Percentiles rank a stretch among this genome's conserved stretches.
These are phyloP conservation scores for Psophia crepitans DNA, from an alignment of 2,113 vertebrate species.

Conservation along the genomic window DNA sequence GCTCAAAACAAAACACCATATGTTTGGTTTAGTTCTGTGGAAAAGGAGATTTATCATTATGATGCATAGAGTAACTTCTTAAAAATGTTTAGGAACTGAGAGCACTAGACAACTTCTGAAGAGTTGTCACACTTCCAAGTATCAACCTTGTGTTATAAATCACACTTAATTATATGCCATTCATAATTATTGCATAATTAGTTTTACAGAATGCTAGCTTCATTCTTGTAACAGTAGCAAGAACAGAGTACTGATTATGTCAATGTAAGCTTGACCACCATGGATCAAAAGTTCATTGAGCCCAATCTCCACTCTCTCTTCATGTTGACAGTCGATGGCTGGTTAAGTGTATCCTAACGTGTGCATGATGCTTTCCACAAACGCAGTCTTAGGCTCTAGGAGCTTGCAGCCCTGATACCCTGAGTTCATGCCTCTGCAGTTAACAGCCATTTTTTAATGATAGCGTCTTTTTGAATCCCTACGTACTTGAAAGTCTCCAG, in stretches of 20 bases:
- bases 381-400: background rate
- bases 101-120: background rate
- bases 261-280: background rate
- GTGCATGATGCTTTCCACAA: background rate
- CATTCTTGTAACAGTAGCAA: background rate
- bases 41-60: background rate
- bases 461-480: background rate
- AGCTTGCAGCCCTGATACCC: background rate
- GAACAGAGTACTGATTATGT: background rate
- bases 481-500: background rate
- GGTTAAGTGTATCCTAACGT: fast-evolving
- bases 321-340: background rate
- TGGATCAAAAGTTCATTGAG: background rate
- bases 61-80: background rate
- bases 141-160: background rate
- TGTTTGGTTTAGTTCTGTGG: background rate
- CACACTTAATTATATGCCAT: background rate
- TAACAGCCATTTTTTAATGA: background rate
- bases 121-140: no score
- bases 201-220: background rate
- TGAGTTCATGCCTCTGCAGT: background rate
- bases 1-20: background rate
- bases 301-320: background rate
- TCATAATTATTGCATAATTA: background rate
- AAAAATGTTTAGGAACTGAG: background rate